These are phyloP conservation scores for Tyrophagus putrescentiae DNA, from an alignment of 1,140 invertebrate genomes.

Conservation along the genomic window DNA sequence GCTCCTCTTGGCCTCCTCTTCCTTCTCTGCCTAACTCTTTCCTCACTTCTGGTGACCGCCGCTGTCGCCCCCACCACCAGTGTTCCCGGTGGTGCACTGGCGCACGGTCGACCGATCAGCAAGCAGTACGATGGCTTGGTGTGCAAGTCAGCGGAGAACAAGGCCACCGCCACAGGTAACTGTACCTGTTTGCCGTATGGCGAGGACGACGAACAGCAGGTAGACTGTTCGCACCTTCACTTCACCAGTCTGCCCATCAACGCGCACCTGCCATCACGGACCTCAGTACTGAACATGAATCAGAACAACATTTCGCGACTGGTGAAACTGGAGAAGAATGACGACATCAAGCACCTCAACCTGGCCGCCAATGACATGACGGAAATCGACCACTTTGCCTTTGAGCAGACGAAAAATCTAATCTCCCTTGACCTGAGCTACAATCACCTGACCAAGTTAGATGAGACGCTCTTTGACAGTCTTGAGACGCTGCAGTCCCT, in stretches of 20 bases:
- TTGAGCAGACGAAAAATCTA: constrained; percentile 65
- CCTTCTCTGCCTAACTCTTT: no score
- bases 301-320: constrained; percentile 9
- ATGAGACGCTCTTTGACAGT: constrained; percentile 55
- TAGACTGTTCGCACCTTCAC: constrained; percentile 10
- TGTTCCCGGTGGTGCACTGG: no score
- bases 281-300: background rate
- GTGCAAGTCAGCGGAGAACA: background rate
- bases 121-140: background rate
- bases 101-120: no score
- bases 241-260: background rate
- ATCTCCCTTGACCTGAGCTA: constrained; percentile 70
- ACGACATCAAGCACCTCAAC: background rate
- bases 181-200: background rate
- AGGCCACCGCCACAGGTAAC: background rate
- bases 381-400: constrained; percentile 39
- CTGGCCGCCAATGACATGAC: constrained; percentile 4
- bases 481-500: constrained; percentile 7
- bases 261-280: background rate
- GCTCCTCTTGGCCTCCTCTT: no score
- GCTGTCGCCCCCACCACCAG: no score
- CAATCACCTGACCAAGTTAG: constrained; percentile 59
- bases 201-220: background rate
- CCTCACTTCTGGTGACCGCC: no score
- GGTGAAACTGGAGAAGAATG: background rate